A percentile compares a stretch with the other conserved stretches of the same genome.
phyloP scores from a whole-genome alignment of 2,797 vertebrate species.

The Orestias chungarensis region DNA sequence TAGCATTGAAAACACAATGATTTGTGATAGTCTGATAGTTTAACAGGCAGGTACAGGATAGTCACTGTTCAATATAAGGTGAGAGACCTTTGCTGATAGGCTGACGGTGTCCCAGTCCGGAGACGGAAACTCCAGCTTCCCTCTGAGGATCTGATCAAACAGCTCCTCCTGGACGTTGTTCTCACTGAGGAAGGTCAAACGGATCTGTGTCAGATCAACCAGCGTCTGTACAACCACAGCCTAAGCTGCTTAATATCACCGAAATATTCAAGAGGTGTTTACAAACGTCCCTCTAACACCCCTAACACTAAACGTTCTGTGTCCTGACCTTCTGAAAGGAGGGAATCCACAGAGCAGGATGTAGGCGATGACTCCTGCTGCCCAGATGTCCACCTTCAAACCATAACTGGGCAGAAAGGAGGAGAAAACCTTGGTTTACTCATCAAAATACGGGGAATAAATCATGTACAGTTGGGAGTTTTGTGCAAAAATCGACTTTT shows the following conservation, averaged over 20 bases:
- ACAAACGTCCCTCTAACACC: too few relatives aligned
- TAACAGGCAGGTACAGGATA: not conserved
- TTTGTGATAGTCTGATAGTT: too few relatives aligned
- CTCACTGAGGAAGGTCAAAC: constrained; percentile 80
- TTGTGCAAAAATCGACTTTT: too few relatives aligned
- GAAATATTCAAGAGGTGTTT: too few relatives aligned
- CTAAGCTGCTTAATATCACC: too few relatives aligned
- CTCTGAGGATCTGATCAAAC: constrained; percentile 96
- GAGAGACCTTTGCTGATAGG: constrained; percentile 88
- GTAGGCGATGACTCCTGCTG: constrained; percentile 95
- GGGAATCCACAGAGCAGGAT: constrained; percentile 97
- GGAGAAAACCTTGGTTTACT: constrained; percentile 3
- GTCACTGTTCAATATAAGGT: not conserved
- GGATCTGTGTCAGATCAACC: not conserved
- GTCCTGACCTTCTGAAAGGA: constrained; percentile 89
- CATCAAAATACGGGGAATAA: not conserved
- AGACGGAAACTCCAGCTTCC: constrained; percentile 94
- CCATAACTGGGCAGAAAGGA: constrained; percentile 83
- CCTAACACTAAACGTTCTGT: too few relatives aligned
- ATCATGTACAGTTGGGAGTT: too few relatives aligned
- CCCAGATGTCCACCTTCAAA: constrained; percentile 98
- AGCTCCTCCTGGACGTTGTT: constrained; percentile 96
- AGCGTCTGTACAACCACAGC: not conserved
- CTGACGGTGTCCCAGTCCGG: constrained; percentile 97
- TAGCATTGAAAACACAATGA: too few relatives aligned